phyloP scores from a whole-genome alignment of 2,797 vertebrate species.

The Buceros bicornis region DNA sequence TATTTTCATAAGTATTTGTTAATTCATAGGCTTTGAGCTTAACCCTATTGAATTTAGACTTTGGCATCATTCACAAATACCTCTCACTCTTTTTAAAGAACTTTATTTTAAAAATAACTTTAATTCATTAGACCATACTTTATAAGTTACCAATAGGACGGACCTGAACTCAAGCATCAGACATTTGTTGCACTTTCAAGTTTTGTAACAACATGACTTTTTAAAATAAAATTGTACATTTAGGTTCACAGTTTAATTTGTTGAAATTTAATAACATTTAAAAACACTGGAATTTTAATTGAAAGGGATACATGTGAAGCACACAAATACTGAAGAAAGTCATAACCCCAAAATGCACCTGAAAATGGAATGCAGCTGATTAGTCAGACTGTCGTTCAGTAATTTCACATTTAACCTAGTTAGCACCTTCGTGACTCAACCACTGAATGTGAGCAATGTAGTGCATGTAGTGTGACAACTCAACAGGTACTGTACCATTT shows the following conservation, averaged over 20 bases:
- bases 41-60: slow-evolving; percentile 11
- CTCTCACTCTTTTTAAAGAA: slow-evolving; percentile 74
- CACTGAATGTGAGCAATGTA: slow-evolving; percentile 71
- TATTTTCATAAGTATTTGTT: neutral
- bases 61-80: slow-evolving; percentile 69
- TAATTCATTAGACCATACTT: slow-evolving; percentile 75
- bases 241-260: slow-evolving; percentile 82
- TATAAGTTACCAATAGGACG: slow-evolving; percentile 74
- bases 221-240: slow-evolving; percentile 82
- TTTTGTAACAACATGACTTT: slow-evolving; percentile 81
- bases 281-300: slow-evolving; percentile 79
- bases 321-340: slow-evolving; percentile 80
- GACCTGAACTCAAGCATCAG: slow-evolving; percentile 80
- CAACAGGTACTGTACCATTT: slow-evolving; percentile 67
- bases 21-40: neutral
- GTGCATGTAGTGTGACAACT: slow-evolving; percentile 71
- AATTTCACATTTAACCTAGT: slow-evolving; percentile 80
- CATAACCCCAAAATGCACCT: slow-evolving; percentile 69
- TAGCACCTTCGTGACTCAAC: slow-evolving; percentile 82
- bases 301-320: slow-evolving; percentile 80
- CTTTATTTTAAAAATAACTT: slow-evolving; percentile 80
- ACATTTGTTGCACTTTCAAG: slow-evolving; percentile 81
- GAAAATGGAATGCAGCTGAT: slow-evolving; percentile 77
- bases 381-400: slow-evolving; percentile 64
- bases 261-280: slow-evolving; percentile 81